Evolutionary conservation across 2,888 invertebrate genomes (phyloP), one percentile per base, ranked within the genome.

Genomic region (Ptychoptera albimana): DNA sequence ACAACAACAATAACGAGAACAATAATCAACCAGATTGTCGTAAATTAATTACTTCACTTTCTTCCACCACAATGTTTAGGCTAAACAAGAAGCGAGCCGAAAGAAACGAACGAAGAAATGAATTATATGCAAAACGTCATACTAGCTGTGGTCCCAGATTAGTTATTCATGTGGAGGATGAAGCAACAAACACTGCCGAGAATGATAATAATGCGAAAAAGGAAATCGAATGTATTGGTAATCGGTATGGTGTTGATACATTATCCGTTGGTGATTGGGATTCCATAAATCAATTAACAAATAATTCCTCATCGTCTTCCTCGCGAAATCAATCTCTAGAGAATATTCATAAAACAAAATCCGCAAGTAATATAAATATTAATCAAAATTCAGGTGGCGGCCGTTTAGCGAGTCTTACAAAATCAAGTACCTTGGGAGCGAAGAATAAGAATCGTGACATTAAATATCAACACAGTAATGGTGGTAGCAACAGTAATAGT

Each of bases 101-200:
- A 11, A 15, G 34, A 43, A 39, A 32, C 10, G 16, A 5, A 1
- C 34, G 8, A 23, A 7, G 37, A 43, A 30, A 46, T 29, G 5
- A 31, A 23, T 36, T 40, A n/a, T 39, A 32, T 4, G 52, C 12
- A 52, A 57, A 44, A 31, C 55, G 61, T 1, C 57, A 60, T 37
- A 55, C 61, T 5, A 63, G 61, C 47, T 61, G 62, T 48, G 62
- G 60, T 11, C 58, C 61, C 4, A 53, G 54, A 8, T 23, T 36
- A 11, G 13, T 15, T 50, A 7, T 23, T 23, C 23, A 23, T 23
- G 23, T 23, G 3, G 23, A 23, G 3, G 23, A 23, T 7, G 23
- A 23, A 23, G 1, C 16, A 34, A n/a, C 36, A 11, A 36, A n/a
- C 2, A 36, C 2, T 12, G 2, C 36, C 8, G 12, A 12, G 12